Percentiles rank a stretch among this genome's conserved stretches.
Conservation (phyloP, 2,888 invertebrate species). For the Drosophila aldrichi region DNA sequence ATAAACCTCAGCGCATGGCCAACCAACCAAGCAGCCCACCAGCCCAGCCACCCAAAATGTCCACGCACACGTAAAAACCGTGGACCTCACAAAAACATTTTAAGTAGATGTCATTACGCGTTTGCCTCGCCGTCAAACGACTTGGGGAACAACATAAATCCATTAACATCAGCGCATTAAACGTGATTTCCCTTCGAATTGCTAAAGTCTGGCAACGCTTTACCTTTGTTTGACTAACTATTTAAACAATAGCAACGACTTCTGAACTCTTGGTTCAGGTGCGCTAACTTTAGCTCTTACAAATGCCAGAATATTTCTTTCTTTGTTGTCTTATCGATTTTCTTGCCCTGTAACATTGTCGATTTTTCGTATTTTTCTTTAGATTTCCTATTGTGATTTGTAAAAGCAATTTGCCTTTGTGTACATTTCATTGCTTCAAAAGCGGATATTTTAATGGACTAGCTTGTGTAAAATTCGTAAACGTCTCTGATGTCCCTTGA, state of each 20-base stretch:
- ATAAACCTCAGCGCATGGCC: conserved; percentile 18
- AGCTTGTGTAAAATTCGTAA: background rate
- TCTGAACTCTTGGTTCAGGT: conserved; percentile 43
- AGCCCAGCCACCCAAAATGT: conserved; percentile 7
- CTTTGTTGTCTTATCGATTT: conserved; percentile 69
- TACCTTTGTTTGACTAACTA: conserved; percentile 17
- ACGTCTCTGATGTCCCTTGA: background rate
- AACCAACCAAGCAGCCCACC: conserved; percentile 1
- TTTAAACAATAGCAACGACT: conserved; percentile 41
- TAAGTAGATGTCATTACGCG: conserved; percentile 51
- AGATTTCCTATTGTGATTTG: conserved; percentile 40
- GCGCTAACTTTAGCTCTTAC: conserved; percentile 21
- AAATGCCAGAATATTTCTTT: conserved; percentile 43
- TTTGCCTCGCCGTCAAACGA: conserved; percentile 28
- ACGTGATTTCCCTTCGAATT: conserved; percentile 29
- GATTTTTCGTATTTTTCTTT: conserved; percentile 16
- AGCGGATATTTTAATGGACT: background rate
- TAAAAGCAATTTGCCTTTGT: background rate
- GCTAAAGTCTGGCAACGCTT: conserved; percentile 16
- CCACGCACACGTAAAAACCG: conserved; percentile 20
- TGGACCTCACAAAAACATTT: conserved; percentile 45
- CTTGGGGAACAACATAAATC: conserved; percentile 66
- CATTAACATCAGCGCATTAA: conserved; percentile 61
- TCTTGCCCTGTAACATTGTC: conserved; percentile 21
- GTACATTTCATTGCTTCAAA: too few species aligned